Evolutionary conservation across 2,888 invertebrate species (phyloP).

Genomic region (Myopa tessellatipennis): DNA sequence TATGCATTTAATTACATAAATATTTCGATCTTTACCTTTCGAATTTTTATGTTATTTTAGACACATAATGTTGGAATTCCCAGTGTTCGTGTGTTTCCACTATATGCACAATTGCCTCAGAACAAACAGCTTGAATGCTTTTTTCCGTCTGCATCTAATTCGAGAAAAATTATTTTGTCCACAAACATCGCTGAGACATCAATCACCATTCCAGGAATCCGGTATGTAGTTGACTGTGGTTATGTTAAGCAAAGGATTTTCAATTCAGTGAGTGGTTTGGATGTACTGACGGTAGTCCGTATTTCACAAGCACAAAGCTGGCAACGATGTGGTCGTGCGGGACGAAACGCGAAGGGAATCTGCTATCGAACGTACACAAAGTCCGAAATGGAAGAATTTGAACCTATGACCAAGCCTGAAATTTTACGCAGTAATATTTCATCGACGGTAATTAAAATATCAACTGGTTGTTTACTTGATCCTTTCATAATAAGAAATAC

Average conservation of each 20-base stretch:
- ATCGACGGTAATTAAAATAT: conserved; percentile 55
- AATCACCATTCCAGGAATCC: conserved; percentile 92
- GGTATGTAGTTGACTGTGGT: conserved; percentile 91
- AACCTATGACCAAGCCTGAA: conserved; percentile 84
- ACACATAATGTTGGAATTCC: conserved; percentile 70
- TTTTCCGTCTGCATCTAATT: conserved; percentile 76
- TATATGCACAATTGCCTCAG: conserved; percentile 92
- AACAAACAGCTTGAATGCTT: conserved; percentile 90
- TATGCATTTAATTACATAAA: too few species aligned
- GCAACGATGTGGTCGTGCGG: conserved; percentile 94
- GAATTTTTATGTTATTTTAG: conserved; percentile 53
- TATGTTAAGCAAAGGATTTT: conserved; percentile 90
- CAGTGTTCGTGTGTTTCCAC: conserved; percentile 81
- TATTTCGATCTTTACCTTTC: background rate
- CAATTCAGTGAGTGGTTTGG: conserved; percentile 84
- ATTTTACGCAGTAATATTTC: conserved; percentile 78
- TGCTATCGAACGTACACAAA: conserved; percentile 91
- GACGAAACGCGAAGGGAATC: conserved; percentile 84
- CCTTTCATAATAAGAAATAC: conserved; percentile 33
- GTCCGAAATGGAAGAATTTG: conserved; percentile 78
- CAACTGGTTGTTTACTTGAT: background rate
- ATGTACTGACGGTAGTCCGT: conserved; percentile 82
- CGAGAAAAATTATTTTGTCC: conserved; percentile 90
- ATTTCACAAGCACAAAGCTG: conserved; percentile 93
- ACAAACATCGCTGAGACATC: conserved; percentile 99